phyloP scores from a whole-genome alignment of 2,113 vertebrate genomes.

The Casuarius casuarius region DNA sequence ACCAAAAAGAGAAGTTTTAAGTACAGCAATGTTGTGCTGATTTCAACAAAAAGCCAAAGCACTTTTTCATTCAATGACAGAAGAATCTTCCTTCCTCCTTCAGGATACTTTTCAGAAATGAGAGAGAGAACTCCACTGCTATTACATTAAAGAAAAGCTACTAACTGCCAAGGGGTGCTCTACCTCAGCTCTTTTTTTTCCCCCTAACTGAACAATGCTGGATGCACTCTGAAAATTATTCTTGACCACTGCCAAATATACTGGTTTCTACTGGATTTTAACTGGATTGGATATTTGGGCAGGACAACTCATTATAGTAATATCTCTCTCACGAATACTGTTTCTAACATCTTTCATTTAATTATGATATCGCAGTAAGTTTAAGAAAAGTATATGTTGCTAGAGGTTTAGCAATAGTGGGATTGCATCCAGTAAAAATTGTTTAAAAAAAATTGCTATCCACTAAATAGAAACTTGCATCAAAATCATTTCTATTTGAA shows the following conservation, averaged over 20 bases:
- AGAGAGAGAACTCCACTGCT: neutral
- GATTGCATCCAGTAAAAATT: neutral
- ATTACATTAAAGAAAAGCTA: neutral
- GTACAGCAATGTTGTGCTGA: neutral
- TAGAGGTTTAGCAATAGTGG: neutral
- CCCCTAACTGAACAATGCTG: neutral
- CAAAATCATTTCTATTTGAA: slow-evolving; percentile 39
- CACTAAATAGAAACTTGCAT: neutral
- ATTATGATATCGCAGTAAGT: neutral
- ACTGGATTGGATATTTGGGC: neutral
- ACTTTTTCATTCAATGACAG: neutral
- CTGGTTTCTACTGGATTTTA: neutral
- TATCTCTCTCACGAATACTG: neutral
- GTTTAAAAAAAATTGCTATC: neutral
- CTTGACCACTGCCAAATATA: neutral
- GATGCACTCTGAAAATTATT: neutral
- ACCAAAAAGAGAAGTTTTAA: neutral
- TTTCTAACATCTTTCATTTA: slow-evolving; percentile 11
- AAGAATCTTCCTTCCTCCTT: neutral
- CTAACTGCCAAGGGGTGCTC: neutral
- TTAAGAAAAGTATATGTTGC: neutral
- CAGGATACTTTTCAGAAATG: neutral
- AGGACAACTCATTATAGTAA: neutral
- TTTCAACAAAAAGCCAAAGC: neutral
- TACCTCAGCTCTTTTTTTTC: neutral